Evolutionary conservation across 1,140 invertebrate species (phyloP).

Genomic region (Hyles euphorbiae): DNA sequence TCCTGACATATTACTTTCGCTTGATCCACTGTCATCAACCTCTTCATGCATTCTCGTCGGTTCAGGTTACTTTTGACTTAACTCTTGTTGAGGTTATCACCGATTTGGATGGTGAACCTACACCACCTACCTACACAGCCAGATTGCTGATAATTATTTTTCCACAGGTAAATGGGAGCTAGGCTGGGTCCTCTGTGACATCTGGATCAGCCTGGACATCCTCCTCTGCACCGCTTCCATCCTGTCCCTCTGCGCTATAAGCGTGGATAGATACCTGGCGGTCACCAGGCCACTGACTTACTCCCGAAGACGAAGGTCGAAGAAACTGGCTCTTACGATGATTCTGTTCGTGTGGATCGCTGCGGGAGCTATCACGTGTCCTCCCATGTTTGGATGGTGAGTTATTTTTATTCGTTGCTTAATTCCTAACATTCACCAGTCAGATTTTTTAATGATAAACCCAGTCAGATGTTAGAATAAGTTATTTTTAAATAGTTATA

Average conservation of each 20-base stretch:
- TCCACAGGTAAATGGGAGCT: slow-evolving; percentile 83
- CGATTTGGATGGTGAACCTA: too few relatives aligned
- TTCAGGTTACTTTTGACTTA: too few relatives aligned
- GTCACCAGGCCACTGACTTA: slow-evolving; percentile 90
- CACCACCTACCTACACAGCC: too few relatives aligned
- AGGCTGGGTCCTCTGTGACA: slow-evolving; percentile 87
- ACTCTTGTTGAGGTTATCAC: too few relatives aligned
- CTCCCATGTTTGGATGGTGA: slow-evolving; percentile 88
- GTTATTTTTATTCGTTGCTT: slow-evolving; percentile 28
- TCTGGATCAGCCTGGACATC: slow-evolving; percentile 96
- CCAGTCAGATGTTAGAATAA: too few relatives aligned
- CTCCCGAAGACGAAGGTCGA: slow-evolving; percentile 84
- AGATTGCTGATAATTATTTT: background rate
- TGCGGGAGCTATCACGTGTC: slow-evolving; percentile 88
- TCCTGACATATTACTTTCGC: too few relatives aligned
- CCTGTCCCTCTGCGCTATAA: slow-evolving; percentile 87
- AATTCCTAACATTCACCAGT: background rate
- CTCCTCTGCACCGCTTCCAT: slow-evolving; percentile 93
- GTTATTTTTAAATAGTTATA: too few relatives aligned
- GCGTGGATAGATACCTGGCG: slow-evolving; percentile 91
- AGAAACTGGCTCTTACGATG: slow-evolving; percentile 86
- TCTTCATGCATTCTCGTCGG: too few relatives aligned
- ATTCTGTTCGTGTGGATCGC: slow-evolving; percentile 89
- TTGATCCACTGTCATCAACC: too few relatives aligned
- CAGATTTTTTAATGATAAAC: too few relatives aligned